A percentile compares a stretch with the other conserved stretches of the same genome.
phyloP scores from a whole-genome alignment of 2,113 vertebrate species.

The Neogale vison region DNA sequence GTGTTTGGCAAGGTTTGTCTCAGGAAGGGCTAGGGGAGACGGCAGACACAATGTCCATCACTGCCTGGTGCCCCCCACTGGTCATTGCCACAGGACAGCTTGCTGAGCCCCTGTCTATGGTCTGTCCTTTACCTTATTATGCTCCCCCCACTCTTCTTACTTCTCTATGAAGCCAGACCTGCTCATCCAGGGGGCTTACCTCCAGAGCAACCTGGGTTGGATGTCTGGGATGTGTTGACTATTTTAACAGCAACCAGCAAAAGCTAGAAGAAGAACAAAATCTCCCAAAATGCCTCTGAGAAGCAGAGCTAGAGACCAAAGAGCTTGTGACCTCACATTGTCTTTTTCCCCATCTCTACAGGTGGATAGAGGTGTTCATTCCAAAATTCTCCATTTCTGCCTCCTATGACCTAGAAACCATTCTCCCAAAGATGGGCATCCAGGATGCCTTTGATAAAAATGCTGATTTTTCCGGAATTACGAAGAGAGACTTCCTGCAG shows the following conservation, averaged over 20 bases:
- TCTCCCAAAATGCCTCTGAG: neutral
- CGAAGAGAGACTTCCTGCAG: conserved; percentile 78
- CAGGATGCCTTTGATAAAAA: conserved; percentile 84
- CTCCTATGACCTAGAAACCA: conserved; percentile 83
- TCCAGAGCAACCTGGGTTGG: neutral
- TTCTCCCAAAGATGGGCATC: conserved; percentile 87
- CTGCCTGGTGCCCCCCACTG: accelerated
- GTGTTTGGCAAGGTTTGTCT: neutral
- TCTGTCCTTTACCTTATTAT: neutral
- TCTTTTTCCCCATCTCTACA: conserved; percentile 57
- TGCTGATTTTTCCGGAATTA: conserved; percentile 89
- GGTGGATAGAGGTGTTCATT: conserved; percentile 71
- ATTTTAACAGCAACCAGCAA: neutral
- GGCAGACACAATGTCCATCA: neutral
- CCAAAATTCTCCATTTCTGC: conserved; percentile 89
- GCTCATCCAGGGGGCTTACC: neutral
- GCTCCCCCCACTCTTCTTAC: no score
- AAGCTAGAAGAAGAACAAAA: neutral
- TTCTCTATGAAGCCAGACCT: neutral
- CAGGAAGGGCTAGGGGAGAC: neutral
- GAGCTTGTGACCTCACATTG: neutral
- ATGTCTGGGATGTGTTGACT: neutral
- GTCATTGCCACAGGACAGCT: neutral
- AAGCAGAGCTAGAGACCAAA: neutral
- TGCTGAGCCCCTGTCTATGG: neutral